Conservation (phyloP, 2,113 vertebrate species). For the Hiodon alosoides region DNA sequence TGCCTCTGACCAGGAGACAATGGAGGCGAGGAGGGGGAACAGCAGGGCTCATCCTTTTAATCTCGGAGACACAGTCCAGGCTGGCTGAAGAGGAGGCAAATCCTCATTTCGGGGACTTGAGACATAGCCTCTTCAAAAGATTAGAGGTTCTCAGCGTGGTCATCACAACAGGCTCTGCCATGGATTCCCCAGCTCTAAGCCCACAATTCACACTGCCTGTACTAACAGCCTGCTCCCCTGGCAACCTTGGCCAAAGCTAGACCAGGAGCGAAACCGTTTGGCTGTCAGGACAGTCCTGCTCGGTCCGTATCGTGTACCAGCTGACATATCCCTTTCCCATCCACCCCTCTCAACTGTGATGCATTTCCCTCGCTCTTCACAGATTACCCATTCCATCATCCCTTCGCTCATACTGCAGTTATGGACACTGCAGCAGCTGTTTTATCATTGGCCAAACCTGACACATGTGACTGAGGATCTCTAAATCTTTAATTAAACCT, state of each 20-base stretch:
- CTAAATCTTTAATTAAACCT: too few relatives aligned
- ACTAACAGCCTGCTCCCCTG: background rate
- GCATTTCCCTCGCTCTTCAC: too few relatives aligned
- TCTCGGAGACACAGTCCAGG: constrained; percentile 47
- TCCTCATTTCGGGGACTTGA: constrained; percentile 58
- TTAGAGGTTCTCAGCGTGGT: constrained; percentile 37
- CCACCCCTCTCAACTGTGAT: too few relatives aligned
- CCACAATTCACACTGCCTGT: constrained; percentile 20
- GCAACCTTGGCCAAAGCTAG: background rate
- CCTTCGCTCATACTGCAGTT: too few relatives aligned
- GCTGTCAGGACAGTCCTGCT: too few relatives aligned
- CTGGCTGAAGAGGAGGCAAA: constrained; percentile 58
- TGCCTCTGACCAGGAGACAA: background rate
- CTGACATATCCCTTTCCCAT: too few relatives aligned
- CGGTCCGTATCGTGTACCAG: too few relatives aligned
- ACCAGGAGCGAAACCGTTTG: too few relatives aligned
- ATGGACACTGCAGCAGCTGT: too few relatives aligned
- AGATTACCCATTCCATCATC: too few relatives aligned
- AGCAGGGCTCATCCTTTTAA: constrained; percentile 61
- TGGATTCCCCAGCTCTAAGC: constrained; percentile 9
- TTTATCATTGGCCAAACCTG: too few relatives aligned
- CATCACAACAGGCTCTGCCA: constrained; percentile 43
- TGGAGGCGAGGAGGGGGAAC: constrained; percentile 37
- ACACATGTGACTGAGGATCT: too few relatives aligned
- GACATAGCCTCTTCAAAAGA: constrained; percentile 48